Evolutionary conservation across 2,113 vertebrate genomes (phyloP), one percentile per base, ranked within the genome.

Genomic region (Glaucidium brasilianum): DNA sequence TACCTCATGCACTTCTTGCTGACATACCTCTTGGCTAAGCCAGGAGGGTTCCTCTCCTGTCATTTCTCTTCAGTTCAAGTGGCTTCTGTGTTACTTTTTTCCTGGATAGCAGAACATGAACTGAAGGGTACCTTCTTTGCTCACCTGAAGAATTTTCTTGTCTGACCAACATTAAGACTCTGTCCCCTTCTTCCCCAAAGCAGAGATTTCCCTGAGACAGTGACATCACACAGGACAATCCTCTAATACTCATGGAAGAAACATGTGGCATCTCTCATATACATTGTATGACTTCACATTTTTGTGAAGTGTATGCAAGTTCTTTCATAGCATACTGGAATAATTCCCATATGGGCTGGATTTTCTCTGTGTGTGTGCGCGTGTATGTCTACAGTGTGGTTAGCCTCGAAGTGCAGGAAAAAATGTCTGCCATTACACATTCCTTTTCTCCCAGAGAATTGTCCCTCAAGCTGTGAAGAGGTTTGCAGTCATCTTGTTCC

Each of bases 371-470:
- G 53, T 85, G 53, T 16, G 41, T 4, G 8, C 13, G 2, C n/a
- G 41, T 81, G 64, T 69, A 12, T 60, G 86, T 78, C 86, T 90
- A 10, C 60, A 55, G 43, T 77, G 90, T 90, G 94, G 94, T 96
- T 88, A 96, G 94, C 94, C 89, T 88, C 15, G 15, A 94, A 96
- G 88, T 8, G 3, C 41, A 81, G 83, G 76, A 63, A 85, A 76
- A 77, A 92, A 85, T 47, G 56, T 93, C 90, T 96, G 90, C 84
- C 90, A 26, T 69, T 91, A 63, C 15, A 59, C 88, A 73, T 95
- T 97, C 86, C 78, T 94, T 80, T 86, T 88, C 43, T 92, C 69
- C 87, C 86, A 89, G n/a, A 77, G 88, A 90, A 43, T n/a, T 85
- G 71, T 85, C 92, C 64, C 86, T 88, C 43, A 88, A 97, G 72